These are phyloP conservation scores for Anarhynchus alexandrinus DNA, from an alignment of 2,113 vertebrate genomes.

Conservation along the genomic window DNA sequence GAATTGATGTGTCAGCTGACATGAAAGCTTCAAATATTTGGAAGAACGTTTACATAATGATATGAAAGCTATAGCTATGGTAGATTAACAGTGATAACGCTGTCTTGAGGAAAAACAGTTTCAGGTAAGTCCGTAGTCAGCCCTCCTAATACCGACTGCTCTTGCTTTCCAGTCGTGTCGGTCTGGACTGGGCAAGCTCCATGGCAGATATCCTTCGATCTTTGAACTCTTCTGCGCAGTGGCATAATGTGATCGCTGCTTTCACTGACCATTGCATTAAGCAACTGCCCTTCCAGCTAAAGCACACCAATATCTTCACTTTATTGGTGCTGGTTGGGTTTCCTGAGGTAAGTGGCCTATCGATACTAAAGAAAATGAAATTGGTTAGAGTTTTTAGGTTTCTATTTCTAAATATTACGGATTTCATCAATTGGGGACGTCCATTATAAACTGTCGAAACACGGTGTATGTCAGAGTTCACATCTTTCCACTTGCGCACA, in stretches of 20 bases:
- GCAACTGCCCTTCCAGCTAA: slow-evolving; percentile 89
- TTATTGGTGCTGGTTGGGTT: slow-evolving; percentile 93
- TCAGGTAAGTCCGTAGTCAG: neutral
- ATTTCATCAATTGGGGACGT: neutral
- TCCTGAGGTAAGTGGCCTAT: slow-evolving; percentile 82
- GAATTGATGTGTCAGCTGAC: neutral
- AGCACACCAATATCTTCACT: slow-evolving; percentile 95
- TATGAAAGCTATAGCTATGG: neutral
- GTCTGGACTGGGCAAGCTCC: slow-evolving; percentile 95
- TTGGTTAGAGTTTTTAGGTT: neutral
- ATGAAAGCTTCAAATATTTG: neutral
- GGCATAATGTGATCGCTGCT: slow-evolving; percentile 83
- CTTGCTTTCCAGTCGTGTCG: slow-evolving; percentile 81
- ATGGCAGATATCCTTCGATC: slow-evolving; percentile 92
- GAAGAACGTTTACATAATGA: neutral
- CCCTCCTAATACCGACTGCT: neutral
- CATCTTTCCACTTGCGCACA: neutral
- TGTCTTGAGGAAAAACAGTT: neutral
- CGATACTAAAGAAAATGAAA: neutral
- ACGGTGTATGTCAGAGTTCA: neutral
- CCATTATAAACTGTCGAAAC: neutral
- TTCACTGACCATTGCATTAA: slow-evolving; percentile 92
- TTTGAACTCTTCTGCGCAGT: slow-evolving; percentile 83
- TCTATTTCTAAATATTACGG: neutral
- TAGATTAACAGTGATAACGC: neutral